Base-by-base conservation (phyloP, 2,888 invertebrate genomes). In the Alentia gelatinosa region DNA sequence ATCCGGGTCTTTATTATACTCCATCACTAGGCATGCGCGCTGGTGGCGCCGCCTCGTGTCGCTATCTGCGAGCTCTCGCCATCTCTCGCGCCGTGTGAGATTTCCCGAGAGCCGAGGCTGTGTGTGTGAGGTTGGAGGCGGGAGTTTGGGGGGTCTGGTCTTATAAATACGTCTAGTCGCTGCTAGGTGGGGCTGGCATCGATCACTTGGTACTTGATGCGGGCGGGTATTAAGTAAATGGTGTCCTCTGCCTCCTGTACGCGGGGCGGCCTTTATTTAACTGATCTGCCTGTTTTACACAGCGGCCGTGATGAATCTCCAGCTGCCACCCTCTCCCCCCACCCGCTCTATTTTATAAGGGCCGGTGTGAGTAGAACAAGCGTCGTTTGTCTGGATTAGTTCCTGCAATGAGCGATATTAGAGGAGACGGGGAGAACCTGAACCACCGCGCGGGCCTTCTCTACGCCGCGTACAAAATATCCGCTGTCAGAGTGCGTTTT, bases 1-100 rank as follows among this genome's bases (percentile, higher is more conserved):
- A 33, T 86, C 86, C 30, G 7, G 86, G 86, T 86, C 86, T 86
- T 86, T 86, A 86, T 86, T 33, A 83, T 39, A 35, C 83, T 39
- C 83, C 37, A 83, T 33, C 74, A 74, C 74, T 33, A 26, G 12
- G 30, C 74, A 26, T 33, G 30, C 74, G 12, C 33, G 9, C 47
- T 19, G 9, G 9, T 19, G 33, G 33, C 74, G 12, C 74, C 74
- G 30, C 74, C n/a, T 33, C n/a, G 15, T 33, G 30, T 12, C 74
- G 33, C 30, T 33, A 15, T 3, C 74, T 33, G 33, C 74, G 30
- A 26, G 30, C 74, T 33, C 74, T 56, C 74, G 33, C 74, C 74
- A 74, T 33, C 74, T 79, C 79, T 37, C 79, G 79, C 79, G 12
- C 79, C n/a, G 79, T n/a, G 79, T 23, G 79, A 79, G 79, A 79